phyloP scores from a whole-genome alignment of 2,888 invertebrate species.

The Drosophila rellima region DNA sequence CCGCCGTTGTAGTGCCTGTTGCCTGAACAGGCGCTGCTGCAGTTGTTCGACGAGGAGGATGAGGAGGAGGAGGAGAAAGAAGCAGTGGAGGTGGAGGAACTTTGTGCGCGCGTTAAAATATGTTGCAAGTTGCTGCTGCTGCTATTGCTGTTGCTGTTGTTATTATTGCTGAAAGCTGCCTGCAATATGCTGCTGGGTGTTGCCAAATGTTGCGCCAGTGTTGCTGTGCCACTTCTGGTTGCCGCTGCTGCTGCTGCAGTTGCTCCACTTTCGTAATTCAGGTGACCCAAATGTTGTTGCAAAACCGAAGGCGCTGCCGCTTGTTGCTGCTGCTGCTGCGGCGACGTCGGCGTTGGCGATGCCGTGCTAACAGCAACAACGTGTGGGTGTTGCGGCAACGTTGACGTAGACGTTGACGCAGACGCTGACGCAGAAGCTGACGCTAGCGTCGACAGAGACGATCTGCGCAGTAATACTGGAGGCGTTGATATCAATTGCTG shows the following conservation, averaged over 20 bases:
- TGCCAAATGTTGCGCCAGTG: slow-evolving; percentile 82
- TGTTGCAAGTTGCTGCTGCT: slow-evolving; percentile 68
- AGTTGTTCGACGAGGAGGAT: slow-evolving; percentile 59
- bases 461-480: slow-evolving; percentile 80
- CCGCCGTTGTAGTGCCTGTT: slow-evolving; percentile 79
- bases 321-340: slow-evolving; percentile 51
- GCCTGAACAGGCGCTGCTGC: slow-evolving; percentile 76
- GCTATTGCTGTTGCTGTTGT: slow-evolving; percentile 53
- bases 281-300: slow-evolving; percentile 85
- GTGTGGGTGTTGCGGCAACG: slow-evolving; percentile 59
- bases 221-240: slow-evolving; percentile 76
- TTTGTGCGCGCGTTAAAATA: slow-evolving; percentile 76
- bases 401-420: slow-evolving; percentile 26
- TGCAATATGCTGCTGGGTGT: slow-evolving; percentile 80
- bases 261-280: slow-evolving; percentile 83
- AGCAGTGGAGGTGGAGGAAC: slow-evolving; percentile 59
- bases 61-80: slow-evolving; percentile 22
- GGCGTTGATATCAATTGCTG: slow-evolving; percentile 84
- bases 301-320: slow-evolving; percentile 77
- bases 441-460: slow-evolving; percentile 62
- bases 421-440: slow-evolving; percentile 34
- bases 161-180: slow-evolving; percentile 68
- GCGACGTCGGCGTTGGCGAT: slow-evolving; percentile 50
- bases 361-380: slow-evolving; percentile 50
- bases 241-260: slow-evolving; percentile 60